Evolutionary conservation across 2,888 invertebrate genomes (phyloP).

Genomic region (Eristalis tenax): DNA sequence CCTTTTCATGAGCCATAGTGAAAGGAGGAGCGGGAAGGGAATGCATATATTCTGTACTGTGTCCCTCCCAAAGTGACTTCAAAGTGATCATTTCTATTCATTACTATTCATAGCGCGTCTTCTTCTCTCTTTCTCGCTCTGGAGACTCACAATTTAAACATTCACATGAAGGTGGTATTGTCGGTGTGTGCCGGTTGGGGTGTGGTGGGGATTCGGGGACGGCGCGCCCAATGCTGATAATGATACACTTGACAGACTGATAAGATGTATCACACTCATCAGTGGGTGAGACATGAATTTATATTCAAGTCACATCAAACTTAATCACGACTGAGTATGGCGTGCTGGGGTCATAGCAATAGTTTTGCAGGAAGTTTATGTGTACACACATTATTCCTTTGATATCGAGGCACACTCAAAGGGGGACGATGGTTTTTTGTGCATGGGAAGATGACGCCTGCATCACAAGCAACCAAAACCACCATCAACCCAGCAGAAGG

Average conservation of each 20-base stretch:
- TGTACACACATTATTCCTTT: conserved; percentile 3
- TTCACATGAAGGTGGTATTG: background rate
- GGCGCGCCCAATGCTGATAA: conserved; percentile 26
- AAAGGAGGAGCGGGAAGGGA: too few relatives aligned
- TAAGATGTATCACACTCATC: conserved; percentile 5
- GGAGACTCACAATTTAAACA: background rate
- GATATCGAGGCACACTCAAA: background rate
- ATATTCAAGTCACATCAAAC: conserved; percentile 19
- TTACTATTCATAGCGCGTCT: conserved; percentile 1
- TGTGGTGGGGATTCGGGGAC: background rate
- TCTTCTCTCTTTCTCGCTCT: background rate
- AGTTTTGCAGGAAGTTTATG: conserved; percentile 7
- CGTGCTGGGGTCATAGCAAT: background rate
- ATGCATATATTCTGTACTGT: background rate
- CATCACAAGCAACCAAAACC: background rate
- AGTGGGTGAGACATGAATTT: conserved; percentile 8
- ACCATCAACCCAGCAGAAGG: background rate
- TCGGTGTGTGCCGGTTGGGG: too few relatives aligned
- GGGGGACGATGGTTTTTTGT: background rate
- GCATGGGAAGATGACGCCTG: background rate
- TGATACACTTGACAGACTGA: conserved; percentile 20
- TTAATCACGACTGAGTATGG: background rate
- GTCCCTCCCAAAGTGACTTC: background rate
- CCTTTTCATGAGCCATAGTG: too few relatives aligned
- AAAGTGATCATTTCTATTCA: conserved; percentile 14